Base-by-base conservation (phyloP, 2,888 invertebrate genomes). In the Nomada fucata region DNA sequence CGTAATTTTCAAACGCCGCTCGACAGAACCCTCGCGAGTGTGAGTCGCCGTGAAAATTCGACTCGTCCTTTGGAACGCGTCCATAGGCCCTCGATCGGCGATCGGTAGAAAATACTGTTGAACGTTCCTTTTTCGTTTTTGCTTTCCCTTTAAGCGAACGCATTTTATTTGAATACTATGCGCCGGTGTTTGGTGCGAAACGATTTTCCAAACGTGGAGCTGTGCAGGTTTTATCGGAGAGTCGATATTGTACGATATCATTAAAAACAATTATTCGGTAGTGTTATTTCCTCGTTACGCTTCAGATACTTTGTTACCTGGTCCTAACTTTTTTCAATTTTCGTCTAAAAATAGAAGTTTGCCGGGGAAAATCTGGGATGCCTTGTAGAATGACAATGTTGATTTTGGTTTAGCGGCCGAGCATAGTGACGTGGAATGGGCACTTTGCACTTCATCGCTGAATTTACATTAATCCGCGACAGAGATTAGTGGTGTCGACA, bases 391-490 rank as follows among this genome's bases (percentile, higher is more conserved):
- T 23, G 13, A 11, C 55, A 23, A n/a, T 23, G 15, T 26, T 20
- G 57, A 23, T 57, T 57, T 20, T 20, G 23, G 20, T 57, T 57
- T 26, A 26, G 13, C 13, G 57, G 13, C 15, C 42, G 26, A 23
- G 20, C n/a, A 26, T 29, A 50, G 20, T 23, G n/a, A 23, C 55
- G 23, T 26, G 18, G 36, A 29, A 20, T 20, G 20, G 18, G n/a
- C 36, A 20, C 20, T 36, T 36, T 36, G 36, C 36, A 20, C 55
- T 68, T 68, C 42, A 68, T 68, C 53, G 36, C 20, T 55, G 55
- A 55, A 42, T 68, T 68, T 68, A 55, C 68, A 55, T 67, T 55
- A 55, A n/a, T 18, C 53, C 15, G 53, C 55, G 55, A 68, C 42
- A 42, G 55, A 55, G 55, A 68, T 68, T 42, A 68, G 53, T 44